Base-by-base conservation (phyloP, 1,140 invertebrate species). In the Gonatopus flavifemur region DNA sequence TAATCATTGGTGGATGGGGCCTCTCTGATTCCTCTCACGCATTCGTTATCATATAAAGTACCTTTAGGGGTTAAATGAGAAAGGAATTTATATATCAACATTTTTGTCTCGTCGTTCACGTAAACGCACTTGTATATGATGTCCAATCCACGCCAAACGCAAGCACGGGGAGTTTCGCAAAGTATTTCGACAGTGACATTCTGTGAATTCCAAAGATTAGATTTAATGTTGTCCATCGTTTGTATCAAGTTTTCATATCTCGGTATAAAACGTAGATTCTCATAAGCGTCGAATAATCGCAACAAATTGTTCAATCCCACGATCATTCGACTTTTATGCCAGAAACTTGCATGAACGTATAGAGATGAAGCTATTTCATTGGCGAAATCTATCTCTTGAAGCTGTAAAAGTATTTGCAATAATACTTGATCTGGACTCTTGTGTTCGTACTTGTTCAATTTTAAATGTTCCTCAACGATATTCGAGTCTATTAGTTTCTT, bases 361-460 rank as follows among this genome's bases (percentile, higher is more conserved):
- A 66, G 19, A 22, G 58, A 50, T 2, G 22, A 59, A 8, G 44
- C 56, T 16, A 64, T 44, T 10, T 53, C 54, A 0, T 30, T 30
- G 28, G 39, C 46, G 10, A 64, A 66, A 25, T 40, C 15, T 8
- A 64, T 55, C 4, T 58, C 55, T 18, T 24, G 42, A 18, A 64
- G 31, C 40, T 66, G 61, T 16, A 39, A 21, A 16, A 61, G 28
- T 16, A 64, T 64, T 15, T 64, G 53, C 51, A 64, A 32, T 9
- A 45, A 5, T 42, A 66, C 20, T 28, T 66, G 58, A 30, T 52
- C 53, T 2, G 64, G 64, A 8, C 31, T 49, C 2, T 10, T 15
- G 21, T 64, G 61, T 15, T 57, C 52, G 43, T 59, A 66, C 13
- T 50, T 66, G 1, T 62, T 51, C 15, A 64, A 40, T 13, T 12